A percentile compares a stretch with the other conserved stretches of the same genome.
Evolutionary conservation across 1,140 invertebrate genomes (phyloP).

Genomic region (Eriocheir sinensis): DNA sequence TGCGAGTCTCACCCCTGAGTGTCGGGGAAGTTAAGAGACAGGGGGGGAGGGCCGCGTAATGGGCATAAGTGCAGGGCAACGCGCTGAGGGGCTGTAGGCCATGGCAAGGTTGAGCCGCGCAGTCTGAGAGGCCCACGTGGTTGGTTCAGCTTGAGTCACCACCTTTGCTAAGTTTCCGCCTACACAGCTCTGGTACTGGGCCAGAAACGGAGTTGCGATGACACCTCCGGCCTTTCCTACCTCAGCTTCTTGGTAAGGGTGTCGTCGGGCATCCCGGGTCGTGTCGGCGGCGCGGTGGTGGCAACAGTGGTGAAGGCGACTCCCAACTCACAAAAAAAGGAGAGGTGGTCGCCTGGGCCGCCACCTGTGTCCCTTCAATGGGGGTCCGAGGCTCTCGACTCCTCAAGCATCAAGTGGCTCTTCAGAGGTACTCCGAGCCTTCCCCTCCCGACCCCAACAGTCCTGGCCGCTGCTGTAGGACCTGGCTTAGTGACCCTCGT

Average conservation of each 20-base stretch:
- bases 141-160: not conserved
- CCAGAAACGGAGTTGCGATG: not conserved
- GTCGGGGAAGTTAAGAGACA: not conserved
- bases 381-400: slow-evolving; percentile 53
- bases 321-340: not conserved
- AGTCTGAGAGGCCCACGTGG: not conserved
- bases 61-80: not conserved
- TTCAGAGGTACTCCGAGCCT: not conserved
- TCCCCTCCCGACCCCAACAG: not conserved
- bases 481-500: slow-evolving; percentile 38
- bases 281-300: not conserved
- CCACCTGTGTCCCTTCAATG: slow-evolving; percentile 64
- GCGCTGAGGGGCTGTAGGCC: not conserved
- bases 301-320: not conserved
- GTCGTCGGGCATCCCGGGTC: not conserved
- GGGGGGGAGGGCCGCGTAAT: not conserved
- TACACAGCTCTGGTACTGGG: not conserved
- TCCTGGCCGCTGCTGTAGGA: not conserved
- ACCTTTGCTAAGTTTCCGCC: not conserved
- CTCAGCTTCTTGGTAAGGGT: not conserved
- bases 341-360: slow-evolving; percentile 29
- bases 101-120: not conserved
- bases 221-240: not conserved
- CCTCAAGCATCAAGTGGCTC: slow-evolving; percentile 68
- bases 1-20: not conserved